Conservation (phyloP, 2,797 vertebrate species). For the Mormyrops boulengeri region DNA sequence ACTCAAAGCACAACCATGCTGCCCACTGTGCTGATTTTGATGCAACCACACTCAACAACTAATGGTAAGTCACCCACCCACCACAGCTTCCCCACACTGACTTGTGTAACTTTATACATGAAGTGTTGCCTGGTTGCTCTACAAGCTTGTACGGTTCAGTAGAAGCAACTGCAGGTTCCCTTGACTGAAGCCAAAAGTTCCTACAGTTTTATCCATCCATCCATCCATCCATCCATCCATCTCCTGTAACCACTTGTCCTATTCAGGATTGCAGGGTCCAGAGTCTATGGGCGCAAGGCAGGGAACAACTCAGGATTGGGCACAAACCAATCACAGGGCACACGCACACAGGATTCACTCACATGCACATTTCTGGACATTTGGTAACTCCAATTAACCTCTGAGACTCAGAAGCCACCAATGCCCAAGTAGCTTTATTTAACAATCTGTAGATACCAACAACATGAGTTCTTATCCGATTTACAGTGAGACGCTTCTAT, state of each 20-base stretch:
- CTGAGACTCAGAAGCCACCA: not conserved
- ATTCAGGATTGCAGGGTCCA: not conserved
- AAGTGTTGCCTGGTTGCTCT: not conserved
- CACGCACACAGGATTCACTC: not conserved
- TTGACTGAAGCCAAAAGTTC: not conserved
- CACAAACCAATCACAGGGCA: not conserved
- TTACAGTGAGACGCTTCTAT: not conserved
- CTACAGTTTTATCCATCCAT: too few species aligned
- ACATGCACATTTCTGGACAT: not conserved
- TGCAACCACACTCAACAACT: not conserved
- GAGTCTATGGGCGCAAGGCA: not conserved
- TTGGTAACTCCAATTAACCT: not conserved
- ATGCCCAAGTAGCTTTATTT: not conserved
- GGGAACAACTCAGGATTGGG: not conserved
- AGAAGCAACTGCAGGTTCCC: not conserved
- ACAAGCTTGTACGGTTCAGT: not conserved
- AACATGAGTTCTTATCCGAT: not conserved
- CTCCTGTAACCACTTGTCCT: not conserved
- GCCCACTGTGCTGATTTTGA: not conserved
- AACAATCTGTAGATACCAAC: constrained; percentile 10
- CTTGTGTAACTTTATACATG: not conserved
- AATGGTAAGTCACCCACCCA: not conserved
- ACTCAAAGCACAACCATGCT: not conserved
- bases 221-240: not conserved
- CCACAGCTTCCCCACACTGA: not conserved